Evolutionary conservation across 2,888 invertebrate genomes (phyloP), one percentile per base, ranked within the genome.

Genomic region (Ophion ventricosus): DNA sequence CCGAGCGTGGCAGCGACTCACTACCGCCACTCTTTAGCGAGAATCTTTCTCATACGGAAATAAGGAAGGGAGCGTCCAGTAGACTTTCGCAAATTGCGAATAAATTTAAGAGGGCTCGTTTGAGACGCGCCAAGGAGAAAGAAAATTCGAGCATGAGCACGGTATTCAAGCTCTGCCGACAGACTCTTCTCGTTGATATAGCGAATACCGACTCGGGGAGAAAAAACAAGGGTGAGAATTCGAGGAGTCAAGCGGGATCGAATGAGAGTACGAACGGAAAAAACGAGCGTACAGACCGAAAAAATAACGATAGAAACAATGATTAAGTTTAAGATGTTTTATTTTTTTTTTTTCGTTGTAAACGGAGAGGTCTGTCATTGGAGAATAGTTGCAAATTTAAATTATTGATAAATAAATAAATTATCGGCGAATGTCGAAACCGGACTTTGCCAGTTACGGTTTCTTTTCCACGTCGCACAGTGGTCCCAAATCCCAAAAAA

Each of bases 81-180:
- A 85, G 90, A 1, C 74, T 92, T 4, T 89, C 90, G 3, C 90
- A 90, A 49, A 93, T 96, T 3, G 95, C 96, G 0, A 95, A 95
- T 0, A 96, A 95, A 91, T 94, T 96, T 83, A 94, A 95, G 2
- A 94, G 95, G 84, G 94, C 95, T 0, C 94, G 94, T 89, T 93
- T 95, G 91, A 91, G 95, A 84, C 93, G 92, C 73, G 90, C 88
- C 43, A 93, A 92, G 75, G 92, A 94, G 2, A 90, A 89, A 77
- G 92, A 91, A 3, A 88, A 88, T 67, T 85, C 83, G 89, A 88
- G 64, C 86, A 94, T 95, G 89, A 95, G 95, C 78, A 95, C 96
- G 0, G 95, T 97, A 0, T 95, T 97, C 0, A 94, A 95, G 1
- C 94, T 97, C 4, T 97, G 97, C 87, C 94, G 97, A 0, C 97